A percentile compares a stretch with the other conserved stretches of the same genome.
Conservation (phyloP, 2,797 vertebrate species). For the Etheostoma perlongum region DNA sequence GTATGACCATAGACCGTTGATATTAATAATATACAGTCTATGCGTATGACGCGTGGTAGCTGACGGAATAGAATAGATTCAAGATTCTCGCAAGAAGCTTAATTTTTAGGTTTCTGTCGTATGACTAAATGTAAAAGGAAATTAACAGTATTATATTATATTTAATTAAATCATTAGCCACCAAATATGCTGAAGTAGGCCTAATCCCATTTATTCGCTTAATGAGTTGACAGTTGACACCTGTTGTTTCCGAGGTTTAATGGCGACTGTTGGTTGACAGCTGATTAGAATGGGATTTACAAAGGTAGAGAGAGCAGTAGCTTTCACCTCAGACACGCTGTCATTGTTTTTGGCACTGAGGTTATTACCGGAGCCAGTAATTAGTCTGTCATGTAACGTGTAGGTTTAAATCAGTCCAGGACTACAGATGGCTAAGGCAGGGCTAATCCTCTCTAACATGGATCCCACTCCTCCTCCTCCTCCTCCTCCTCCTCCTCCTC, state of each 20-base stretch:
- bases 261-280: background rate
- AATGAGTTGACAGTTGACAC: background rate
- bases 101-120: background rate
- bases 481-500: too few relatives aligned
- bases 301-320: background rate
- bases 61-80: background rate
- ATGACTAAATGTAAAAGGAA: background rate
- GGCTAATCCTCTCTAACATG: constrained; percentile 71
- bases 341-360: background rate
- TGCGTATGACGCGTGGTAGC: background rate
- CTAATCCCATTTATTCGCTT: background rate
- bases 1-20: background rate
- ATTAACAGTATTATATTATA: fast-evolving
- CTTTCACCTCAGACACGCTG: background rate
- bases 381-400: background rate
- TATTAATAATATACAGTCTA: too few relatives aligned
- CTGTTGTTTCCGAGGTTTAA: background rate
- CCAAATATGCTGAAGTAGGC: background rate
- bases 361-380: too few relatives aligned
- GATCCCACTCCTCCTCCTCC: constrained; percentile 43
- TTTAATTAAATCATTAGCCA: background rate
- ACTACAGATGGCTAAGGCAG: constrained; percentile 66
- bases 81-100: background rate
- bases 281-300: too few relatives aligned
- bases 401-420: constrained; percentile 27